Evolutionary conservation across 1,140 invertebrate species (phyloP), one percentile per base, ranked within the genome.

Genomic region (Dolichoris vasculosae): DNA sequence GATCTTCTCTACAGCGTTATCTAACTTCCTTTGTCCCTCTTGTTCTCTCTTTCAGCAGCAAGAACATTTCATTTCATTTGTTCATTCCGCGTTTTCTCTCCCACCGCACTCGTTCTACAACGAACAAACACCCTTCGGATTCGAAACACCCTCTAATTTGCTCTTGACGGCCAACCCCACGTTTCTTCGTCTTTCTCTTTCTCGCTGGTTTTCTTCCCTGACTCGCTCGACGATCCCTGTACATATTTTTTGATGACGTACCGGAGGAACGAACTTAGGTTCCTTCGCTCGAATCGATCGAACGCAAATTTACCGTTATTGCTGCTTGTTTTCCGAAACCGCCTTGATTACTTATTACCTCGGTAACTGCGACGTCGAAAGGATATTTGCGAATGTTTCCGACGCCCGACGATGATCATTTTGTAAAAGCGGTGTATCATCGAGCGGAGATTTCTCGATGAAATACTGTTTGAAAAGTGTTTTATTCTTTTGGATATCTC

Each of bases 61-160:
- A 90, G 90, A 91, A 91, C 90, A 90, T 92, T 93, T 92, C 91
- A 90, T 92, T 93, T 91, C 89, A 91, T 92, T 93, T 92, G 92
- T 92, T 93, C 91, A 88, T 89, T 89, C 90, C 89, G 88, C 89
- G 87, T 87, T 87, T 88, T 88, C 88, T 86, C 85, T 86, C 88
- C 81, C 76, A 88, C 89, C 87, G 80, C 87, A 86, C 85, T 86
- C 87, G 82, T 87, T 86, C 86, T 86, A 87, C 89, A 88, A 88
- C 88, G 88, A 91, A 91, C 88, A 87, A 91, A 91, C 88, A 88
- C 88, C 89, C 91, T 89, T 88, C 82, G 88, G 86, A 90, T 90
- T 89, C 89, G 87, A 89, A 92, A 90, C 90, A 91, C 91, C 90
- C 91, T 92, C 91, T 92, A 93, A 93, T 93, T 92, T 92, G 91